These are phyloP conservation scores for Leptinotarsa undecemlineata DNA, from an alignment of 1,140 invertebrate genomes.

Conservation along the genomic window DNA sequence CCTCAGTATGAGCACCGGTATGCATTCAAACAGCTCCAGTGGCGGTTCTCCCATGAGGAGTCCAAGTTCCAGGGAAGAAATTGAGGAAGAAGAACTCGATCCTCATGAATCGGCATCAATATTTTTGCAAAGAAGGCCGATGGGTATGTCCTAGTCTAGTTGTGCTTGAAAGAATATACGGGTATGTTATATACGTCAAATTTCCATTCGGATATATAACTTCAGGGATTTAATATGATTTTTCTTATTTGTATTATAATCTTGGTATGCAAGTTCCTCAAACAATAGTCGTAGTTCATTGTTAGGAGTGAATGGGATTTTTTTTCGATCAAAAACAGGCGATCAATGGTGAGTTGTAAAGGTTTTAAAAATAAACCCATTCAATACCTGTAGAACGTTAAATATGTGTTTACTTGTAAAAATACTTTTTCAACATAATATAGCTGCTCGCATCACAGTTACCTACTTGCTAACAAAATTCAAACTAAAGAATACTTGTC, in stretches of 20 bases:
- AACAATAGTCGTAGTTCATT: constrained; percentile 35
- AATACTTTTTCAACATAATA: too few species aligned
- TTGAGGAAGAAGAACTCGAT: constrained; percentile 43
- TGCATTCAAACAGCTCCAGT: constrained; percentile 49
- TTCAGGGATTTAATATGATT: constrained; percentile 29
- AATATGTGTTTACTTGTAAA: too few species aligned
- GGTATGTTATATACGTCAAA: constrained; percentile 36
- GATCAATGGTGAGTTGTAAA: constrained; percentile 10
- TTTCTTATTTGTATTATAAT: constrained; percentile 40
- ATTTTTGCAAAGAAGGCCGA: constrained; percentile 42
- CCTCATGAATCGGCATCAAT: constrained; percentile 41
- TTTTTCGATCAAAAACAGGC: constrained; percentile 28
- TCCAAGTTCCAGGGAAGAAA: constrained; percentile 44
- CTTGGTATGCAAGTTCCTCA: constrained; percentile 55
- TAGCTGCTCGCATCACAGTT: too few species aligned
- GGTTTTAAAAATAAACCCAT: too few species aligned
- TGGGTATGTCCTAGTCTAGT: constrained; percentile 43
- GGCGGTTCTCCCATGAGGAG: constrained; percentile 48
- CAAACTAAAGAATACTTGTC: too few species aligned
- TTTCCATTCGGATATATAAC: constrained; percentile 21
- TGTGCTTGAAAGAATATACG: constrained; percentile 28
- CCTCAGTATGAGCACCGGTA: constrained; percentile 65
- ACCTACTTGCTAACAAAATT: too few species aligned
- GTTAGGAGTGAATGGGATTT: constrained; percentile 26
- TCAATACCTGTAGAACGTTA: too few species aligned